Percentiles rank a stretch among this genome's conserved stretches.
These are phyloP conservation scores for Arremon aurantiirostris DNA, from an alignment of 2,797 vertebrate species.

Conservation along the genomic window DNA sequence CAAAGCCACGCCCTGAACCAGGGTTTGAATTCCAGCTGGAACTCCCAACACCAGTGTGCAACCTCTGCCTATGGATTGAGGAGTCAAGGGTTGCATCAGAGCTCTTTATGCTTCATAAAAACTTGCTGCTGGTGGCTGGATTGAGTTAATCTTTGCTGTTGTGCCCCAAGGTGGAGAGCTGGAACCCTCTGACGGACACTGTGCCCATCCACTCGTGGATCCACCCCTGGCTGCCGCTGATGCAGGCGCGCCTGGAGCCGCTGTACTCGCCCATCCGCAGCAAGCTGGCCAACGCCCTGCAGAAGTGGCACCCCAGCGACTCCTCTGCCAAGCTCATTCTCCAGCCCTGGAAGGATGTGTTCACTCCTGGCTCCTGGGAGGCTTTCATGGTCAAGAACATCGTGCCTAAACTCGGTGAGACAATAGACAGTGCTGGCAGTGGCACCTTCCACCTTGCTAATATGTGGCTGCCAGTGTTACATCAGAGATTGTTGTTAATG, in stretches of 20 bases:
- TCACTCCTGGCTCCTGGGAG: constrained; percentile 95
- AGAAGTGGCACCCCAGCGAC: constrained; percentile 97
- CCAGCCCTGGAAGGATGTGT: constrained; percentile 97
- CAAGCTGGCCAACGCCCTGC: constrained; percentile 91
- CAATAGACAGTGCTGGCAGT: background rate
- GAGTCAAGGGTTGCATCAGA: rapidly evolving
- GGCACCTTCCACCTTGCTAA: rapidly evolving
- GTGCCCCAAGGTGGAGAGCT: constrained; percentile 86
- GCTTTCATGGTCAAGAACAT: constrained; percentile 99
- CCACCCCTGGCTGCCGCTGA: constrained; percentile 95
- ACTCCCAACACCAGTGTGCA: rapidly evolving
- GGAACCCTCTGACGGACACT: constrained; percentile 96
- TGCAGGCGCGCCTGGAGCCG: constrained; percentile 90
- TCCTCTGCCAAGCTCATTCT: constrained; percentile 94
- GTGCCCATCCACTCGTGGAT: constrained; percentile 98
- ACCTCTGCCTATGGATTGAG: rapidly evolving
- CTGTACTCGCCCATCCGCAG: constrained; percentile 93
- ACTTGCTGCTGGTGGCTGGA: background rate
- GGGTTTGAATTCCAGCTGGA: background rate
- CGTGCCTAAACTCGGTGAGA: constrained; percentile 91
- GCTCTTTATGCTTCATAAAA: background rate
- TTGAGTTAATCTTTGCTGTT: background rate
- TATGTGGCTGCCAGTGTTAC: background rate
- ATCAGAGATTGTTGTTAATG: background rate
- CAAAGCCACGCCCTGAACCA: rapidly evolving